These are phyloP conservation scores for Drosophila neoperkinsi DNA, from an alignment of 2,888 invertebrate species.

Conservation along the genomic window DNA sequence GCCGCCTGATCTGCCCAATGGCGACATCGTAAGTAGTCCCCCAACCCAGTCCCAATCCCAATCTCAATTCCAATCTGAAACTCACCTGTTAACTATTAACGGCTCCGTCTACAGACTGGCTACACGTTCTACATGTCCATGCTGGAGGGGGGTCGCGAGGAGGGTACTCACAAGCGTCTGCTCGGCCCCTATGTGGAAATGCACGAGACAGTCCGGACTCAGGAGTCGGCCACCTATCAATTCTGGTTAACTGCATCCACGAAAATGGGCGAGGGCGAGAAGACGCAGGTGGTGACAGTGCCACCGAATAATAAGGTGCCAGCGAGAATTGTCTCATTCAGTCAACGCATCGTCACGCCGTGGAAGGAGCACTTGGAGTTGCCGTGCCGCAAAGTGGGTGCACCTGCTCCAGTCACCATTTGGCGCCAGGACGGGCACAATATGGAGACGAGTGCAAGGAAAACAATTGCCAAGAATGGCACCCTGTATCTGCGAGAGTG, in stretches of 20 bases:
- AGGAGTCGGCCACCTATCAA: constrained; percentile 91
- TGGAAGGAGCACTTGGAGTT: constrained; percentile 95
- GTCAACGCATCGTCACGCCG: constrained; percentile 90
- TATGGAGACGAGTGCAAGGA: constrained; percentile 89
- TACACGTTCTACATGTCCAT: constrained; percentile 94
- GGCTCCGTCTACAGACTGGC: constrained; percentile 85
- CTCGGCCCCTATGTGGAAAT: constrained; percentile 89
- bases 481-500: constrained; percentile 91
- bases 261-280: constrained; percentile 93
- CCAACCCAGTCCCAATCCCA: constrained; percentile 2
- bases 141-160: constrained; percentile 91
- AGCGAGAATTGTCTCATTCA: constrained; percentile 95
- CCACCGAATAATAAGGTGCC: constrained; percentile 92
- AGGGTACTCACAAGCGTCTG: constrained; percentile 91
- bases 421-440: constrained; percentile 92
- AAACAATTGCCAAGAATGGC: constrained; percentile 89
- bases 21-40: constrained; percentile 88
- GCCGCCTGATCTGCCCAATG: constrained; percentile 93
- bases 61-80: constrained; percentile 1
- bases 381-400: constrained; percentile 93
- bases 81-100: constrained; percentile 9
- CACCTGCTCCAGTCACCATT: constrained; percentile 90
- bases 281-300: constrained; percentile 91
- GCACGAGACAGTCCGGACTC: constrained; percentile 90
- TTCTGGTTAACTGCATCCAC: constrained; percentile 92